Evolutionary conservation across 2,797 vertebrate genomes (phyloP), one percentile per base, ranked within the genome.

Genomic region (Sebastes kiyomatsui): DNA sequence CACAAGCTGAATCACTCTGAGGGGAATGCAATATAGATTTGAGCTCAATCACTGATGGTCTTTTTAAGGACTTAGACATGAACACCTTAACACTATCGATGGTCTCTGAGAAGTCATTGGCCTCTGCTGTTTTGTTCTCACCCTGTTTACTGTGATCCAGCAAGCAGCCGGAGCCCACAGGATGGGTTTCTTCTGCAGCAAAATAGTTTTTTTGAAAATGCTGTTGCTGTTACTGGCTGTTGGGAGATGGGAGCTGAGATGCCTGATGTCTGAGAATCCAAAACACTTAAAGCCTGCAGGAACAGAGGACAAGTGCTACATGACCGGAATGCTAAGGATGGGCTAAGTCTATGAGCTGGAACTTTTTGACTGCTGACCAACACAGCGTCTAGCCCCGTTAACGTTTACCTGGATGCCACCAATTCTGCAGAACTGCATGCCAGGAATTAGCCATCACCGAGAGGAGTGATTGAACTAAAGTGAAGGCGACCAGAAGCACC

Each of bases 321-420:
- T 42, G 71, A 75, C 16, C 22, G 22, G 35, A 81, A 73, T 80
- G 81, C 79, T 79, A 72, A 7, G 18, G 42, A 46, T 3, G 30
- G 71, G 32, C 46, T 77, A 0, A 28, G 72, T 83, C 77, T 79
- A 68, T 42, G 85, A 82, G 78, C 81, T 86, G 80, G 75, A 88
- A 69, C 82, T 75, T 56, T 55, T 25, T 56, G 66, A 79, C 68
- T 62, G 72, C 55, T 67, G 60, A 72, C 56, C 1, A 2, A 78
- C 49, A 6, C 8, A 22, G 25, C 12, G 56, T 66, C 56, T 33
- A 22, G 35, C 30, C 35, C 20, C 58, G 32, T 25, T 61, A 27
- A 68, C 38, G 54, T 62, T 62, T 56, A 23, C 67, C 69, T 70
- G 33, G 35, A 73, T 18, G 54, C 20, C 30, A 70, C 62, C 25